Conservation (phyloP, 2,113 vertebrate genomes). For the Numida meleagris region DNA sequence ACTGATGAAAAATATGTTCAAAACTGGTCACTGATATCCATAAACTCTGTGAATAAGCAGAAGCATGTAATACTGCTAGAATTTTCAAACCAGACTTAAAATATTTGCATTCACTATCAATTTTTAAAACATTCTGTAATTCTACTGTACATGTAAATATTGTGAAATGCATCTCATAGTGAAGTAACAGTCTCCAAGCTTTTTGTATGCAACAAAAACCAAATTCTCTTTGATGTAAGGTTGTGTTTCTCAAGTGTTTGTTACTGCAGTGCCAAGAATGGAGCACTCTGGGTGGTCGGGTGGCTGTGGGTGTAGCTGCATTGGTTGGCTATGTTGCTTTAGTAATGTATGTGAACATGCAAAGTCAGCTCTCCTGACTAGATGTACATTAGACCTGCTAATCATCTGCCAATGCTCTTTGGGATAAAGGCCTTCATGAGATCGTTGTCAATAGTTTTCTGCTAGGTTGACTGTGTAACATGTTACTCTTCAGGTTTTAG, state of each 20-base stretch:
- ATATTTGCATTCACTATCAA: not conserved
- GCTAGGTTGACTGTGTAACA: not conserved
- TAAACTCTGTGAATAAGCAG: not conserved
- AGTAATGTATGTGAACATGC: not conserved
- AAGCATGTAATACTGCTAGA: not conserved
- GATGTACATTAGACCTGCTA: not conserved
- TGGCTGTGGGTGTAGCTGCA: not conserved
- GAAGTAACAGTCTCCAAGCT: not conserved
- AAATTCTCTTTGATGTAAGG: not conserved
- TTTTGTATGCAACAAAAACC: not conserved
- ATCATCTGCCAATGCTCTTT: not conserved
- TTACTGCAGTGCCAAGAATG: not conserved
- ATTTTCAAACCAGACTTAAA: not conserved
- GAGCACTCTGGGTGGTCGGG: not conserved
- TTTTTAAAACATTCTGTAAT: not conserved
- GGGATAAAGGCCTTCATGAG: slow-evolving; percentile 11
- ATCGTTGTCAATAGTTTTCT: not conserved
- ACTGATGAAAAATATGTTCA: not conserved
- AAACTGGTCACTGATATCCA: not conserved
- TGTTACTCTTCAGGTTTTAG: not conserved
- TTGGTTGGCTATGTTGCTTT: not conserved
- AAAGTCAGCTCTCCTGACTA: not conserved
- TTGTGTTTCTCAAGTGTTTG: not conserved
- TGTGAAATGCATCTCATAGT: not conserved
- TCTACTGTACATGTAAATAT: not conserved